These are phyloP conservation scores for Stenodema calcarata DNA, from an alignment of 2,888 invertebrate genomes.

Conservation along the genomic window DNA sequence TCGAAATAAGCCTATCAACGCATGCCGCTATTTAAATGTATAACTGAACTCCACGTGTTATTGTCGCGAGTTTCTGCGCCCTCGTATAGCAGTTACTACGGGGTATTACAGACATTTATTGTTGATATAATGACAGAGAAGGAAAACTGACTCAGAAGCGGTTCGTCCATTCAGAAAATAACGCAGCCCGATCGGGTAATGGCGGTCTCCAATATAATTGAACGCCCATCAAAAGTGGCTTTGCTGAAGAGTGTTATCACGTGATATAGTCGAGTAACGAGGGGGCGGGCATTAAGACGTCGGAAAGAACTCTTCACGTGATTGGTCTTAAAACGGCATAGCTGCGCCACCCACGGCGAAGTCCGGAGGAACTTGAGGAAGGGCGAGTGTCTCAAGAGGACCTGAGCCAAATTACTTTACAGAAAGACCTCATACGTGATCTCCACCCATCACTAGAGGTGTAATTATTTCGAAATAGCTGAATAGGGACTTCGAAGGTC, in stretches of 20 bases:
- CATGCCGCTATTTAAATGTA: too few species aligned
- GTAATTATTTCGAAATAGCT: constrained; percentile 47
- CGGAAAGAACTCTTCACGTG: not conserved
- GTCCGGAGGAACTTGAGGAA: not conserved
- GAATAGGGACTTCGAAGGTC: constrained; percentile 6
- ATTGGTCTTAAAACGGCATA: not conserved
- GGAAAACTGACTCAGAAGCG: too few species aligned
- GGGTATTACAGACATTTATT: too few species aligned
- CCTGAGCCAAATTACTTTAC: not conserved
- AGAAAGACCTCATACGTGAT: constrained; percentile 15
- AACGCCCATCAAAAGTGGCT: not conserved
- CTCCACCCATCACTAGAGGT: constrained; percentile 4
- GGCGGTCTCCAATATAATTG: not conserved
- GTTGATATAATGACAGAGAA: too few species aligned
- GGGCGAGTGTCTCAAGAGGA: not conserved
- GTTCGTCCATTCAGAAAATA: too few species aligned
- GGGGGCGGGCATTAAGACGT: constrained; percentile 40
- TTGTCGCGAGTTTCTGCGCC: too few species aligned
- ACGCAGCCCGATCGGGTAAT: not conserved
- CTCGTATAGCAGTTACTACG: too few species aligned
- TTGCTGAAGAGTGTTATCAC: constrained; percentile 17
- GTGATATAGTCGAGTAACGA: constrained; percentile 27
- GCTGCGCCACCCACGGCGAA: constrained; percentile 15
- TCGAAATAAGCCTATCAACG: too few species aligned
- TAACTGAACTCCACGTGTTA: too few species aligned